Conservation (phyloP, 2,888 invertebrate species). For the Drosophila gaucha region DNA sequence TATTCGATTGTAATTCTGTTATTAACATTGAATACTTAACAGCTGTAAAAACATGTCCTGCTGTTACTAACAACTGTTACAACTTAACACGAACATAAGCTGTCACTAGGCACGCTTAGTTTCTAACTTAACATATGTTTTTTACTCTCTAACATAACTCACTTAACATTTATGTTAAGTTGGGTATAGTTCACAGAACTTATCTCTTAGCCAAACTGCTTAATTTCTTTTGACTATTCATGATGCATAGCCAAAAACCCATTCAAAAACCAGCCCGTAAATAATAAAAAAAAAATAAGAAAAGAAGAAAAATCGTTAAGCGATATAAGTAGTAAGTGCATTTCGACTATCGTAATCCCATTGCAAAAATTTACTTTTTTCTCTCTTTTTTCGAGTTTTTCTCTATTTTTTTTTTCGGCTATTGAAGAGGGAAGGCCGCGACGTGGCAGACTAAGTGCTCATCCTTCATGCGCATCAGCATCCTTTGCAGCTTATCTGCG, state of each 20-base stretch:
- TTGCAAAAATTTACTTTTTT: constrained; percentile 46
- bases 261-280: background rate
- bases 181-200: background rate
- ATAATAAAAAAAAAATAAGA: background rate
- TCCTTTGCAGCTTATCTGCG: constrained; percentile 54
- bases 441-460: constrained; percentile 29
- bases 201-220: background rate
- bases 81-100: no score
- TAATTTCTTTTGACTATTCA: constrained; percentile 1
- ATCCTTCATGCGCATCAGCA: constrained; percentile 55
- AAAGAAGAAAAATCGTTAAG: constrained; percentile 23
- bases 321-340: constrained; percentile 52
- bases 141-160: background rate
- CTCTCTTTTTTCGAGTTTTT: background rate
- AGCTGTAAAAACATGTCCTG: no score
- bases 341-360: constrained; percentile 60
- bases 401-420: constrained; percentile 6
- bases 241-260: background rate
- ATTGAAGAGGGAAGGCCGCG: constrained; percentile 6
- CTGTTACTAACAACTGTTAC: background rate
- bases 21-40: background rate
- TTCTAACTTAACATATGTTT: no score
- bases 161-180: background rate
- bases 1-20: background rate
- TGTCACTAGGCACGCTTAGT: no score